Base-by-base conservation (phyloP, 1,140 invertebrate species). In the Trinorchestia longiramus region DNA sequence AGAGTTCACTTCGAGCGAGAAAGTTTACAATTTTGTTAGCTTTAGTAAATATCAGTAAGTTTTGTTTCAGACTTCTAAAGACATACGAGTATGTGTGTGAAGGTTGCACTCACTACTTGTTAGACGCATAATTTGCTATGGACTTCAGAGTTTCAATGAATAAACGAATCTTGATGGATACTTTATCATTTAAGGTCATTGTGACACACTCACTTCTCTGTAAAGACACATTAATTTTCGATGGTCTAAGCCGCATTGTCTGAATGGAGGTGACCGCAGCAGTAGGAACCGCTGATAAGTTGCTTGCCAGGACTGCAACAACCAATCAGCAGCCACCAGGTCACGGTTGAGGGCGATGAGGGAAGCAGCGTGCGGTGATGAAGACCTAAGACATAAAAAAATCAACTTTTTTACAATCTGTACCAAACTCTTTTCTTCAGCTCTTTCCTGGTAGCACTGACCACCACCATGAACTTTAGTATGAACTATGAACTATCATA, bases 271-370 rank as follows among this genome's bases (percentile, higher is more conserved):
- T 11, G 41, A 47, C 44, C 92, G 92, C 44, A 94, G 92, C 23
- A 94, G 19, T 4, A 40, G 19, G 92, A 94, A 94, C 3, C 92
- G 92, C 44, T 94, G 92, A 53, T 96, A 95, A 19, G 96, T 95
- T 87, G 45, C 90, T 43, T 95, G 96, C 96, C 96, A 96, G 15
- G 45, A 77, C 62, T 96, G 95, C 47, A 96, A 45, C 42, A 96
- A 42, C 11, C 95, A 90, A 43, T 95, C 96, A 44, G 96, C 96
- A n/a, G 45, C 92, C 53, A 96, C 96, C n/a, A 96, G 95, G 8
- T 96, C 45, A 42, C 53, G 40, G 96, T 96, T 95, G 44, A 94
- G 43, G 36, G 43, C 44, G 44, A 43, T 94, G 3, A 94, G 96
- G 44, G 43, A 43, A 44, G 45, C 62, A 45, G 53, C 96, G 95